A percentile compares a stretch with the other conserved stretches of the same genome.
These are phyloP conservation scores for Zaprionus lineosus DNA, from an alignment of 2,888 invertebrate species.

Conservation along the genomic window DNA sequence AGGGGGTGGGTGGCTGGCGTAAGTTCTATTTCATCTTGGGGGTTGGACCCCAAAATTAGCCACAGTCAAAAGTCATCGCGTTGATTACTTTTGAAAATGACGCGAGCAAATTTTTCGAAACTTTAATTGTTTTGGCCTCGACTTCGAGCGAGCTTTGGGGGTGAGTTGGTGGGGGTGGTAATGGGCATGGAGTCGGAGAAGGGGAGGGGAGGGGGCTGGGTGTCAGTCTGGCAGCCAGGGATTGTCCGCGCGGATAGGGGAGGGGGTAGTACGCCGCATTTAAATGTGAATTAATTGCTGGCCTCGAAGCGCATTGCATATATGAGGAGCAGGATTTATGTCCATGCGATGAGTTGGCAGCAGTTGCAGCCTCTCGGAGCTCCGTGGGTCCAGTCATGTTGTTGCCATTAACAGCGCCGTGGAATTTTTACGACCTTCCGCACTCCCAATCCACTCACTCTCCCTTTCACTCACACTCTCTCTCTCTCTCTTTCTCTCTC, in stretches of 20 bases:
- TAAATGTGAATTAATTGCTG: constrained; percentile 81
- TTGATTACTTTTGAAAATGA: constrained; percentile 77
- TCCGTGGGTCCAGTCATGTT: constrained; percentile 75
- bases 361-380: constrained; percentile 22
- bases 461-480: no score
- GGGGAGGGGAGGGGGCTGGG: neutral
- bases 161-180: neutral
- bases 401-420: constrained; percentile 75
- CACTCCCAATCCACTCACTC: no score
- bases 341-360: constrained; percentile 64
- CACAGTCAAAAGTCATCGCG: constrained; percentile 79
- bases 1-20: neutral
- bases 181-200: neutral
- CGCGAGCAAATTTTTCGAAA: constrained; percentile 71
- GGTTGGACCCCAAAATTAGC: constrained; percentile 62
- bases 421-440: constrained; percentile 79
- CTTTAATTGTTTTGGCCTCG: constrained; percentile 78
- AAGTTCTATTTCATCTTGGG: no score
- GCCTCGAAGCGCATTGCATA: constrained; percentile 60
- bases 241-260: no score
- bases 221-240: constrained; percentile 15
- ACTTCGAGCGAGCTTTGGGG: neutral
- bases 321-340: constrained; percentile 77
- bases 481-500: neutral
- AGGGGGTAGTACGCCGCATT: no score